Base-by-base conservation (phyloP, 1,140 invertebrate species). In the Drosophila virilis region DNA sequence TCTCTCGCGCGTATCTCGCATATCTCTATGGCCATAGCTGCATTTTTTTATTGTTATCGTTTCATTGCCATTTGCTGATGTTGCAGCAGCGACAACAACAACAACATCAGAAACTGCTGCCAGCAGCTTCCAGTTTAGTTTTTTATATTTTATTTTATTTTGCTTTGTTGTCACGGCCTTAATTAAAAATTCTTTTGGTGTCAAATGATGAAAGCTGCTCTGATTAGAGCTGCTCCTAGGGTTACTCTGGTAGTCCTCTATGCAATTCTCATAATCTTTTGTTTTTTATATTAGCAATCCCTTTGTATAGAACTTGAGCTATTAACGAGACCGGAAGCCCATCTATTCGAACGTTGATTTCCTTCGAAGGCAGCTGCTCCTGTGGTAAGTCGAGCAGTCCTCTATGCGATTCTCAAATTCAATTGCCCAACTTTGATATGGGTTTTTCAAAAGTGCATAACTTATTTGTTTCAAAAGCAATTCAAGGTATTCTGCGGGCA, bases 151-250 rank as follows among this genome's bases (percentile, higher is more conserved):
- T 46, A 45, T 66, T 46, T 13, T 15, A 46, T 45, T 61, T 64
- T 54, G 58, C 57, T 54, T 73, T 60, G 64, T 66, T 69, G 55
- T 22, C 59, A 70, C 64, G 77, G 68, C 77, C 77, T 80, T 84
- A 84, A 84, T 84, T 80, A 84, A 84, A 82, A 84, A 84, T 84
- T 79, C 80, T 77, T 84, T 74, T 71, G 77, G 80, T 84, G 80
- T 83, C 80, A 77, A 79, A 83, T 79, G 79, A 28, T 28, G 22
- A 28, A 0, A 28, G 22, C 60, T 69, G 52, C 54, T 33, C 48
- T 59, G 58, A 35, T 66, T 65, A 42, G 62, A 22, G 67, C 74
- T 62, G 70, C 58, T 65, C 73, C 76, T 74, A 70, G 68, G 76
- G 65, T 70, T 84, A 70, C 61, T 62, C 60, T 66, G 42, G 9